phyloP scores from a whole-genome alignment of 2,797 vertebrate genomes.

The Philypnodon macrostomus region DNA sequence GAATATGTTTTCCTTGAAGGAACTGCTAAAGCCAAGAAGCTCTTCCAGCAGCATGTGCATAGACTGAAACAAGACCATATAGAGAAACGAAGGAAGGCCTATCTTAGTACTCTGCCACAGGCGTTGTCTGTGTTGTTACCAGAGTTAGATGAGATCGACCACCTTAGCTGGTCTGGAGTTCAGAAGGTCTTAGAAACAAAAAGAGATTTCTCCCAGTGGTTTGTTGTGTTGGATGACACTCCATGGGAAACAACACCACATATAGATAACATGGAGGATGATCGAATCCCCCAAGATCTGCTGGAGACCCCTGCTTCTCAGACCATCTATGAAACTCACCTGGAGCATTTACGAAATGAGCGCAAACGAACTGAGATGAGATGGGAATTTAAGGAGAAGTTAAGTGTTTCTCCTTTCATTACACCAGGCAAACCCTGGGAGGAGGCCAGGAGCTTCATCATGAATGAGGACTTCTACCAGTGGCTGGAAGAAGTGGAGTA shows the following conservation, averaged over 20 bases:
- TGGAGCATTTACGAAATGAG: slow-evolving; percentile 87
- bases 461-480: slow-evolving; percentile 94
- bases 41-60: slow-evolving; percentile 91
- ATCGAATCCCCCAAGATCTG: slow-evolving; percentile 92
- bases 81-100: slow-evolving; percentile 85
- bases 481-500: slow-evolving; percentile 92
- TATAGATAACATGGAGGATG: slow-evolving; percentile 86
- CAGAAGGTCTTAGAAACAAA: slow-evolving; percentile 92
- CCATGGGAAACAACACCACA: slow-evolving; percentile 92
- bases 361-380: slow-evolving; percentile 88
- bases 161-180: slow-evolving; percentile 85
- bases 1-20: slow-evolving; percentile 96
- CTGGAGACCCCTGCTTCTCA: slow-evolving; percentile 85
- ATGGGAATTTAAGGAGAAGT: slow-evolving; percentile 88
- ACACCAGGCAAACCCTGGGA: slow-evolving; percentile 97
- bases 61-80: slow-evolving; percentile 95
- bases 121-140: slow-evolving; percentile 86
- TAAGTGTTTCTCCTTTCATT: slow-evolving; percentile 89
- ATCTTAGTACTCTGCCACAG: slow-evolving; percentile 85
- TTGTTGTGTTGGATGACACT: slow-evolving; percentile 91
- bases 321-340: slow-evolving; percentile 82
- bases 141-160: slow-evolving; percentile 89
- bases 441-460: slow-evolving; percentile 95
- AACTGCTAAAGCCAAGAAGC: slow-evolving; percentile 91
- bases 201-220: slow-evolving; percentile 89